Conservation (phyloP, 2,113 vertebrate species). For the Lamprologus callipterus region DNA sequence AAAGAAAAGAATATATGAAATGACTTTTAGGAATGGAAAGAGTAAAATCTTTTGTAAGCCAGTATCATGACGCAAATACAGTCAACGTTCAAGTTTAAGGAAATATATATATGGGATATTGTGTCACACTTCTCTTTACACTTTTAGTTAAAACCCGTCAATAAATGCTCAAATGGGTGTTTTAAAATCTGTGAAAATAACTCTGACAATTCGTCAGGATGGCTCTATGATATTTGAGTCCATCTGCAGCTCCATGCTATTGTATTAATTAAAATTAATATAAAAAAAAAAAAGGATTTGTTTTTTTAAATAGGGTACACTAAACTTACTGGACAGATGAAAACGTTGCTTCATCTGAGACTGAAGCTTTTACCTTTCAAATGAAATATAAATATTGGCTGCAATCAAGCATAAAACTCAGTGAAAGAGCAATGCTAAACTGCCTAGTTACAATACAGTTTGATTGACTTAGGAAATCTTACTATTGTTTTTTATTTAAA, state of each 20-base stretch:
- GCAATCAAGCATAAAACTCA: background rate
- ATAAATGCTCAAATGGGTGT: background rate
- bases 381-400: background rate
- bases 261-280: background rate
- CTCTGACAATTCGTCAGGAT: background rate
- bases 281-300: background rate
- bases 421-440: background rate
- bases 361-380: background rate
- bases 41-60: background rate
- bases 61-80: background rate
- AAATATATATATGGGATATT: background rate
- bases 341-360: background rate
- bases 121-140: background rate
- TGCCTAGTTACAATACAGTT: background rate
- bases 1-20: background rate
- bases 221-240: background rate
- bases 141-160: background rate
- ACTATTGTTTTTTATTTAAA: background rate
- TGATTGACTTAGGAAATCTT: background rate
- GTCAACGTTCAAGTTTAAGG: background rate
- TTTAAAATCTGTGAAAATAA: background rate
- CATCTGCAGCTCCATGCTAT: background rate
- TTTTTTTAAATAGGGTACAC: background rate
- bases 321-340: background rate
- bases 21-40: background rate